Percentiles rank a stretch among this genome's conserved stretches.
Conservation (phyloP, 2,888 invertebrate species). For the Ceramica pisi region DNA sequence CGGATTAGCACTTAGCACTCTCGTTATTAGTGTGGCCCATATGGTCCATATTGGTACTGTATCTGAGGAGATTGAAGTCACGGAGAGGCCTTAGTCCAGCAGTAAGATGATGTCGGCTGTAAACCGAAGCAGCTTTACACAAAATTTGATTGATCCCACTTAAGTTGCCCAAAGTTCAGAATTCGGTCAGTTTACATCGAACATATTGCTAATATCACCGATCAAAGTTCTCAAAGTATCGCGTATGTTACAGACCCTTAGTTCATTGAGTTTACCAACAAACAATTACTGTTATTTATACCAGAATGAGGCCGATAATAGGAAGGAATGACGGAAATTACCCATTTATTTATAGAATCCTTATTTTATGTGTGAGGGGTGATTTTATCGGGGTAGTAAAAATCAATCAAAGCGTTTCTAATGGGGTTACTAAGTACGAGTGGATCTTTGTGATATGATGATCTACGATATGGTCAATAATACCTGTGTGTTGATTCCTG, state of each 20-base stretch:
- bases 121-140: neutral
- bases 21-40: neutral
- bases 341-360: constrained; percentile 25
- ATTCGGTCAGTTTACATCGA: neutral
- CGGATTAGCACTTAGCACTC: no score
- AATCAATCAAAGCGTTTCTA: constrained; percentile 6
- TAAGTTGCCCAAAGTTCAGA: neutral
- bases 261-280: constrained; percentile 17
- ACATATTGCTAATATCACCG: constrained; percentile 11
- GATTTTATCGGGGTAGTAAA: constrained; percentile 32
- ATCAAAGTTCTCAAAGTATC: constrained; percentile 26
- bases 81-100: neutral
- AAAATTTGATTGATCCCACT: neutral
- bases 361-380: constrained; percentile 34
- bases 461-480: no score
- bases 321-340: constrained; percentile 14
- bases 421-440: neutral
- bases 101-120: neutral
- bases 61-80: neutral
- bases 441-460: neutral
- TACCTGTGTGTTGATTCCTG: no score
- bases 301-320: constrained; percentile 15
- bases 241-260: neutral
- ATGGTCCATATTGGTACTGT: neutral
- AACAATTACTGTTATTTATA: constrained; percentile 30